Conservation (phyloP, 2,888 invertebrate genomes). For the Idaea dimidiata region DNA sequence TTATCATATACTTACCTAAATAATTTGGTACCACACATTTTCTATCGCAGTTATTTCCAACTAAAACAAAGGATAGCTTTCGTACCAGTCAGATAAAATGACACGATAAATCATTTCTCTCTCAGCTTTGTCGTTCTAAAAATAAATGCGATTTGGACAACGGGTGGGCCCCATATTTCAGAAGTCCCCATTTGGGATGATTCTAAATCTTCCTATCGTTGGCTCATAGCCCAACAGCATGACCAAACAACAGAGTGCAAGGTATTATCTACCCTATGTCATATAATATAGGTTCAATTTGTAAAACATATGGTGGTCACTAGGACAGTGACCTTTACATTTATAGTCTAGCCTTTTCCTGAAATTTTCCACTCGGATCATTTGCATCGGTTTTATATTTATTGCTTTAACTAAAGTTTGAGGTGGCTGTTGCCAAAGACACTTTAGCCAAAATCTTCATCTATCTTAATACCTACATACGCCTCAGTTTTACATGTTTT, state of each 20-base stretch:
- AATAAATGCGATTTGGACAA: slow-evolving; percentile 49
- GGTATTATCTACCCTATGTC: slow-evolving; percentile 16
- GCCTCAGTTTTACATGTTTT: too few relatives aligned
- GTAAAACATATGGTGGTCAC: slow-evolving; percentile 34
- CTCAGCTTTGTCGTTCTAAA: slow-evolving; percentile 36
- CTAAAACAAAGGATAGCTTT: background rate
- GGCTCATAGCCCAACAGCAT: slow-evolving; percentile 49
- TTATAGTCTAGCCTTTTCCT: slow-evolving; percentile 22
- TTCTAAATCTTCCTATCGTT: slow-evolving; percentile 62
- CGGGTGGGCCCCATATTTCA: slow-evolving; percentile 54
- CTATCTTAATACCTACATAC: background rate
- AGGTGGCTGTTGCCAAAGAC: background rate
- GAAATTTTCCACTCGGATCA: slow-evolving; percentile 5
- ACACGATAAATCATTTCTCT: slow-evolving; percentile 21
- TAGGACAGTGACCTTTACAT: slow-evolving; percentile 44
- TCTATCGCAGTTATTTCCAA: background rate
- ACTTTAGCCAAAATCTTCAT: background rate
- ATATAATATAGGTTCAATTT: slow-evolving; percentile 16
- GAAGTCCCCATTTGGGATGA: slow-evolving; percentile 49
- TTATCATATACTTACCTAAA: background rate
- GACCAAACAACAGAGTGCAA: slow-evolving; percentile 19
- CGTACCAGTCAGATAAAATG: background rate
- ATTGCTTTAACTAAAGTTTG: background rate
- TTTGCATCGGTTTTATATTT: background rate
- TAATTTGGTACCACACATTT: background rate